Percentiles rank a stretch among this genome's conserved stretches.
These are phyloP conservation scores for Agrilus biguttatus DNA, from an alignment of 2,888 invertebrate genomes.

Conservation along the genomic window DNA sequence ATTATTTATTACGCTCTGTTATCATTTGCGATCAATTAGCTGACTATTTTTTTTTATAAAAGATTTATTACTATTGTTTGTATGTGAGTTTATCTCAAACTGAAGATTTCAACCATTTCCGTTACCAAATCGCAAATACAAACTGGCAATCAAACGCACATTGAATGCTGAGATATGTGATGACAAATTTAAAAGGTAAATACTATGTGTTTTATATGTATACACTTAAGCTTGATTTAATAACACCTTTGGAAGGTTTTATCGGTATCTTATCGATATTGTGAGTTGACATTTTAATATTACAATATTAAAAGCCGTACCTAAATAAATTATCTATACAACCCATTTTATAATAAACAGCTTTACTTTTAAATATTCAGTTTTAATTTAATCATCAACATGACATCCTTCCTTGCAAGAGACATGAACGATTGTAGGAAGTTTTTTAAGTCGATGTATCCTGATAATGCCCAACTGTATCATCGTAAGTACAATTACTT, in stretches of 20 bases:
- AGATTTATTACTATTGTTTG: too few relatives aligned
- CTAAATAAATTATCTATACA: slow-evolving; percentile 25
- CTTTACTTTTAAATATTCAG: slow-evolving; percentile 30
- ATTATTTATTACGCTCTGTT: slow-evolving; percentile 17
- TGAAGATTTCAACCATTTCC: background rate
- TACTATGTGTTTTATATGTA: too few relatives aligned
- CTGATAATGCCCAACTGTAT: slow-evolving; percentile 7
- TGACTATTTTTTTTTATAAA: too few relatives aligned
- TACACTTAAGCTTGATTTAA: too few relatives aligned
- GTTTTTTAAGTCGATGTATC: slow-evolving; percentile 17
- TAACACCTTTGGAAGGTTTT: slow-evolving; percentile 5
- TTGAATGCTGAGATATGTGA: too few relatives aligned
- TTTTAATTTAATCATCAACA: slow-evolving; percentile 24
- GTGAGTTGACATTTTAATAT: slow-evolving; percentile 11
- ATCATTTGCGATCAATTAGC: slow-evolving; percentile 10
- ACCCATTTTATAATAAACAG: slow-evolving; percentile 27
- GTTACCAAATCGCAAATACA: background rate
- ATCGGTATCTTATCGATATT: slow-evolving; percentile 8
- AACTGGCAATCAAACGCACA: background rate
- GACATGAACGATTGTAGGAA: slow-evolving; percentile 15
- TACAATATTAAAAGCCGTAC: slow-evolving; percentile 15
- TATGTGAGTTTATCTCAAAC: background rate
- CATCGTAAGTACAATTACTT: slow-evolving; percentile 1
- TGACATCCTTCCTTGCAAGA: slow-evolving; percentile 25
- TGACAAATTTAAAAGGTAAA: too few relatives aligned